These are phyloP conservation scores for Nesidiocoris tenuis DNA, from an alignment of 2,888 invertebrate genomes.

Conservation along the genomic window DNA sequence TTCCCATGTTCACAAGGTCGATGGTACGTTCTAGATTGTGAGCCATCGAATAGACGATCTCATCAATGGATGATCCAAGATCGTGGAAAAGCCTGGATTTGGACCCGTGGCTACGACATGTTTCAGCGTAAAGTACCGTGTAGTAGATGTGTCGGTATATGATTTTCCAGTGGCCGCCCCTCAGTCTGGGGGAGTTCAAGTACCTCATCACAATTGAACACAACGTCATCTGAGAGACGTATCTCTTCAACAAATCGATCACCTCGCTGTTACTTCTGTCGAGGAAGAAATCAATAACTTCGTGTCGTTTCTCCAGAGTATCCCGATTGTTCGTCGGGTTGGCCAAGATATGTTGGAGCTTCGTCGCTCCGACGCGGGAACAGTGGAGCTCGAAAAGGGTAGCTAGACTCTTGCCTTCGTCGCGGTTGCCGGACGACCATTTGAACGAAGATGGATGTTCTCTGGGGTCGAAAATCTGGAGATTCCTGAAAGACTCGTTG, in stretches of 20 bases:
- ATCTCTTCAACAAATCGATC: constrained; percentile 63
- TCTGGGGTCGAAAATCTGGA: constrained; percentile 73
- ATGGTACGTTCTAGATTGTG: constrained; percentile 71
- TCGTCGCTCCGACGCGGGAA: constrained; percentile 66
- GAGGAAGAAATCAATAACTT: constrained; percentile 69
- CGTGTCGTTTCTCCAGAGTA: constrained; percentile 64
- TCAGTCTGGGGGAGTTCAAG: constrained; percentile 11
- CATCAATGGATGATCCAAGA: constrained; percentile 55
- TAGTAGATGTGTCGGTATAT: constrained; percentile 62
- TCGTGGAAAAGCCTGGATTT: constrained; percentile 49
- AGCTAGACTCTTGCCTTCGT: constrained; percentile 73
- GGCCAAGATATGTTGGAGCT: constrained; percentile 68
- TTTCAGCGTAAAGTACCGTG: constrained; percentile 67
- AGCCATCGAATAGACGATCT: constrained; percentile 62
- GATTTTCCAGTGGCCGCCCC: constrained; percentile 37
- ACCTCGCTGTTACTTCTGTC: constrained; percentile 63
- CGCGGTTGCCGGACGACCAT: constrained; percentile 61
- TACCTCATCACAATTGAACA: constrained; percentile 58
- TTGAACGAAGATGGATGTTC: constrained; percentile 75
- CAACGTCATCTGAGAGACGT: constrained; percentile 63
- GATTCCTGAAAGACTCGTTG: constrained; percentile 68
- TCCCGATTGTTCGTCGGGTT: constrained; percentile 67
- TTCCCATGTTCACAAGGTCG: constrained; percentile 65
- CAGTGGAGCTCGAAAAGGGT: constrained; percentile 70
- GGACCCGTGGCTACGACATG: constrained; percentile 60